Conservation (phyloP, 2,113 vertebrate species). For the Microtus ochrogaster region DNA sequence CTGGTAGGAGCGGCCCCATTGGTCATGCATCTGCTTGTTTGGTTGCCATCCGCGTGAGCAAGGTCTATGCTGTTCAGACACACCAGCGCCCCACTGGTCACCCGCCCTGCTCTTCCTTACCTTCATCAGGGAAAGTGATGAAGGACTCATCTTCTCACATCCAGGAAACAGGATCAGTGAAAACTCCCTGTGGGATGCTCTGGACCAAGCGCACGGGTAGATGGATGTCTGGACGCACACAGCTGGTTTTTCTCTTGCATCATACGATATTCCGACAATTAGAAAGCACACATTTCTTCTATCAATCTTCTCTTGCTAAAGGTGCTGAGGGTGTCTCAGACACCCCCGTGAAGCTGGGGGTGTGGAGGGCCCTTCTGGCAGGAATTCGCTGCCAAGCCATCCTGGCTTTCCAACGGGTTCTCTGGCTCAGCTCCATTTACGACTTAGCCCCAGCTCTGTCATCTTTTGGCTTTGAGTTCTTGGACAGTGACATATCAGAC, state of each 20-base stretch:
- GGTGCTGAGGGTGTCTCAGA: neutral
- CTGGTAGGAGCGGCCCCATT: accelerated
- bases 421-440: neutral
- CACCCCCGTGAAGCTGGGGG: no score
- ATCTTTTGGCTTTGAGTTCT: neutral
- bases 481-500: neutral
- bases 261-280: neutral
- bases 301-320: neutral
- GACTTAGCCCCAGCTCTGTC: neutral
- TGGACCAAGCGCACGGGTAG: neutral
- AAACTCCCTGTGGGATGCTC: neutral
- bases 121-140: neutral
- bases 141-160: neutral
- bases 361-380: neutral
- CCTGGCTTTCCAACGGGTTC: no score
- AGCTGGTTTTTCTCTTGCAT: neutral
- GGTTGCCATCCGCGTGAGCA: neutral
- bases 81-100: accelerated
- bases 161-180: neutral
- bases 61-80: accelerated
- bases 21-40: accelerated
- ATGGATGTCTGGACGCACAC: neutral
- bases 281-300: neutral
- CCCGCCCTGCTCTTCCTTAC: neutral
- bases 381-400: neutral